These are phyloP conservation scores for Muschampia plurimacula DNA, from an alignment of 2,888 invertebrate species.

Conservation along the genomic window DNA sequence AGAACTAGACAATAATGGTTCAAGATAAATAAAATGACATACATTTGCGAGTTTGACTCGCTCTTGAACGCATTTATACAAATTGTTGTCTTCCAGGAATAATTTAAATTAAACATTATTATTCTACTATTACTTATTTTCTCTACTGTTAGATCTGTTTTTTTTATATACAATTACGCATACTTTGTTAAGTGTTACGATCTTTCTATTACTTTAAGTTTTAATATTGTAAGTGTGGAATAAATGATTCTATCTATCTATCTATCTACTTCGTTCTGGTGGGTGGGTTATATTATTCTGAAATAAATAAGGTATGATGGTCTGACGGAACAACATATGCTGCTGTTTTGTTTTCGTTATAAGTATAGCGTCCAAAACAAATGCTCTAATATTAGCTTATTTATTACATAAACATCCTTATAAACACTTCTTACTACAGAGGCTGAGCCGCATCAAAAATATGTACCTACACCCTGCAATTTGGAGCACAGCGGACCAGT, in stretches of 20 bases:
- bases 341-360: background rate
- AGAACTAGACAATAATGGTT: too few relatives aligned
- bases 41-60: background rate
- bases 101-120: too few relatives aligned
- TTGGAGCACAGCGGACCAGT: conserved; percentile 67
- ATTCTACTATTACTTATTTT: too few relatives aligned
- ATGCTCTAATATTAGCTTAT: conserved; percentile 37
- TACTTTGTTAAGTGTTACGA: too few relatives aligned
- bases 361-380: background rate
- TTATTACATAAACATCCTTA: conserved; percentile 77
- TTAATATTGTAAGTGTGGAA: too few relatives aligned
- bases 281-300: background rate
- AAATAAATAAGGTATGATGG: background rate
- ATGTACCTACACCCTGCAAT: conserved; percentile 67
- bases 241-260: too few relatives aligned
- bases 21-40: too few relatives aligned
- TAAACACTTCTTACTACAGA: conserved; percentile 55
- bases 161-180: too few relatives aligned
- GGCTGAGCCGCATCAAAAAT: conserved; percentile 60
- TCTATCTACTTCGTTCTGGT: background rate
- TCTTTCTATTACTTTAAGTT: too few relatives aligned
- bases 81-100: too few relatives aligned
- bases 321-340: background rate
- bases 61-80: background rate
- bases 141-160: too few relatives aligned